Percentiles rank a stretch among this genome's conserved stretches.
These are phyloP conservation scores for Epinephelus coioides DNA, from an alignment of 2,797 vertebrate species.

Conservation along the genomic window DNA sequence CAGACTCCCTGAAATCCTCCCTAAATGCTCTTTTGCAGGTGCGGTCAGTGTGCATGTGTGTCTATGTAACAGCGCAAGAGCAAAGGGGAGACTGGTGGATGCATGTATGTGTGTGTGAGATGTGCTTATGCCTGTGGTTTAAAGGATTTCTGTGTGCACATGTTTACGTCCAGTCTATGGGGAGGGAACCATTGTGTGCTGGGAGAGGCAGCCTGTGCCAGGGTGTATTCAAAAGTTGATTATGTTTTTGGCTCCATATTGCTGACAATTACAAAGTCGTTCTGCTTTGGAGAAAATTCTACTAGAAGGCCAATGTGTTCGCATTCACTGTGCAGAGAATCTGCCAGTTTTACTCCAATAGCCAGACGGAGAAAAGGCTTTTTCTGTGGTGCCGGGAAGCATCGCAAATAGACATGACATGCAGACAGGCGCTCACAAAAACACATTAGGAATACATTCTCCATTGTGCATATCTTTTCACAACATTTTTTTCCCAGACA, in stretches of 20 bases:
- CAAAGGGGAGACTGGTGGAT: neutral
- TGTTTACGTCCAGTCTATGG: constrained; percentile 20
- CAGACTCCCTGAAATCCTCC: constrained; percentile 47
- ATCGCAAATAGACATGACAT: constrained; percentile 58
- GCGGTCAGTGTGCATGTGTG: neutral
- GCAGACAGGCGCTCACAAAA: constrained; percentile 54
- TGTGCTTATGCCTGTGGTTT: constrained; percentile 27
- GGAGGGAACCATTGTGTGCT: constrained; percentile 43
- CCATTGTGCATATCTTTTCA: constrained; percentile 65
- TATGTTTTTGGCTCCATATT: constrained; percentile 67
- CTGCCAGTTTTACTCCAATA: constrained; percentile 58
- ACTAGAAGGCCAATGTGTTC: constrained; percentile 56
- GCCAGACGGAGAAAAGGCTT: constrained; percentile 39
- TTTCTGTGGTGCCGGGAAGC: constrained; percentile 41
- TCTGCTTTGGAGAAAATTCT: constrained; percentile 66
- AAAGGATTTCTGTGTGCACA: constrained; percentile 41
- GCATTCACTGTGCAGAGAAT: constrained; percentile 45
- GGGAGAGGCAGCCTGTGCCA: constrained; percentile 39
- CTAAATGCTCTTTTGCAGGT: constrained; percentile 44
- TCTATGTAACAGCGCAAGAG: neutral
- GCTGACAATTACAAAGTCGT: constrained; percentile 71
- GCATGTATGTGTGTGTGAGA: constrained; percentile 23
- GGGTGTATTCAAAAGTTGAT: constrained; percentile 66
- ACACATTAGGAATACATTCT: constrained; percentile 64
- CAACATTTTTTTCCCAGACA: constrained; percentile 46